These are phyloP conservation scores for Stigmatopora nigra DNA, from an alignment of 2,113 vertebrate species.

Conservation along the genomic window DNA sequence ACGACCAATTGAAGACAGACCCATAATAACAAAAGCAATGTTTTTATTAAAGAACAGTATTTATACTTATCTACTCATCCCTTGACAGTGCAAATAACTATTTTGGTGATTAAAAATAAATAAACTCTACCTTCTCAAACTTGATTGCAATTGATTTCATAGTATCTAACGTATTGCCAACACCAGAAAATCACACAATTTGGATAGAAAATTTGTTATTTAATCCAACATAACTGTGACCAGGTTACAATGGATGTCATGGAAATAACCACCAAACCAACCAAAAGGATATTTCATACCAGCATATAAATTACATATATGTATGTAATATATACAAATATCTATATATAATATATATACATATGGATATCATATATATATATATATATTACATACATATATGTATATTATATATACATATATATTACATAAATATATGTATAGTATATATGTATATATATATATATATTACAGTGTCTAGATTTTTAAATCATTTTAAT, in stretches of 20 bases:
- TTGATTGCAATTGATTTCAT: too few species aligned
- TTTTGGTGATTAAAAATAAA: too few species aligned
- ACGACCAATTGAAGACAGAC: too few species aligned
- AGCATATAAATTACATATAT: conserved; percentile 63
- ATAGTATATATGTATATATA: conserved; percentile 57
- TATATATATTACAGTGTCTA: conserved; percentile 87
- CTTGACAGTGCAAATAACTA: too few species aligned
- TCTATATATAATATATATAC: conserved; percentile 70
- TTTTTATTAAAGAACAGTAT: too few species aligned
- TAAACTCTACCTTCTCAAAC: too few species aligned
- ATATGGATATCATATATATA: conserved; percentile 57
- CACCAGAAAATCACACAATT: conserved; percentile 50
- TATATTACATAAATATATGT: too few species aligned
- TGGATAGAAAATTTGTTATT: conserved; percentile 88
- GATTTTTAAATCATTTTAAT: conserved; percentile 73
- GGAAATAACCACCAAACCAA: conserved; percentile 78
- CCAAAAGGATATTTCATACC: conserved; percentile 85
- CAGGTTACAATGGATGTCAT: conserved; percentile 87
- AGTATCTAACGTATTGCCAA: not conserved
- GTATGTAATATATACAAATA: conserved; percentile 73
- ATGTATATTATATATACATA: too few species aligned
- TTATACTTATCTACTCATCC: too few species aligned
- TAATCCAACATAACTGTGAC: conserved; percentile 84
- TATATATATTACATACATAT: conserved; percentile 69
- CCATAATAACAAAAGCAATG: too few species aligned